These are phyloP conservation scores for Peromyscus maniculatus DNA, from an alignment of 2,113 vertebrate species.

Conservation along the genomic window DNA sequence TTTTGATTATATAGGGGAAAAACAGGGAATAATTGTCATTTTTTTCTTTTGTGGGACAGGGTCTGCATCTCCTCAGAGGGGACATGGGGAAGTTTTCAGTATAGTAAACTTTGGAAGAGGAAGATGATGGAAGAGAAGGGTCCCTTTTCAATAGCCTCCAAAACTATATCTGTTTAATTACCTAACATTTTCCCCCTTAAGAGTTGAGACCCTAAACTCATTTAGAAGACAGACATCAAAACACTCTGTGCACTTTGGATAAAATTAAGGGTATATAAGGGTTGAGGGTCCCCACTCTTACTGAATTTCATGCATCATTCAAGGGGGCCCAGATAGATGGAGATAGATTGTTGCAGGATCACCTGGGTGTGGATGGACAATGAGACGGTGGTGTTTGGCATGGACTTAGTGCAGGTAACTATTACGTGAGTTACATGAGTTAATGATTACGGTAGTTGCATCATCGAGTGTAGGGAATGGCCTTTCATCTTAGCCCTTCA, in stretches of 20 bases:
- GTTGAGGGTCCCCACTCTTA: not conserved
- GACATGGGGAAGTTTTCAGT: not conserved
- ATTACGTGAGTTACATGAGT: not conserved
- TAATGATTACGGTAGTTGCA: not conserved
- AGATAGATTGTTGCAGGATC: not conserved
- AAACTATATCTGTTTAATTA: not conserved
- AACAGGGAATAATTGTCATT: not conserved
- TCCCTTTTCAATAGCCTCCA: not conserved
- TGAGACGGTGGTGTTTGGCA: not conserved
- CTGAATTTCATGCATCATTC: not conserved
- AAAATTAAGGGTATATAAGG: not conserved
- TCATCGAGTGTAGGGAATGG: not conserved
- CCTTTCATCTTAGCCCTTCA: not conserved
- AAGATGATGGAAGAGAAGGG: not conserved
- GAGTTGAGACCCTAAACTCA: not conserved
- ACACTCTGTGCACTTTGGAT: not conserved
- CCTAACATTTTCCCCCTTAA: not conserved
- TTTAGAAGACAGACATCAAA: not conserved
- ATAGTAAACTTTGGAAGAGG: not conserved
- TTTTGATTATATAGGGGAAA: not conserved
- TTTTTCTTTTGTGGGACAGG: not conserved
- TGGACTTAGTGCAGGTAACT: not conserved
- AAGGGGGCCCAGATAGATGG: not conserved
- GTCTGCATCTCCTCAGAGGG: not conserved
- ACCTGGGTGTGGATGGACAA: not conserved